Conservation (phyloP, 1,140 invertebrate genomes). For the Hyphantria cunea region DNA sequence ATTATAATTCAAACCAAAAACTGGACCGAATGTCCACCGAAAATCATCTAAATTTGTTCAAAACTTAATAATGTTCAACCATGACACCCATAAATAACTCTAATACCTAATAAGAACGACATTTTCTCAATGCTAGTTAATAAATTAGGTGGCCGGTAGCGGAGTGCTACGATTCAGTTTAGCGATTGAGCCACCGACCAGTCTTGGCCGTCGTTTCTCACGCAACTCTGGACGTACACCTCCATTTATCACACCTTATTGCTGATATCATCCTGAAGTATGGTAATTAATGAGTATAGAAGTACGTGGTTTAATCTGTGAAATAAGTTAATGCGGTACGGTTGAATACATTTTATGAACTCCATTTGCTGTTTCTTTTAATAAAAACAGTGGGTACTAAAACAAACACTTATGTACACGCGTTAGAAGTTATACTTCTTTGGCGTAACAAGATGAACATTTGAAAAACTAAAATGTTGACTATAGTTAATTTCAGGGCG, state of each 20-base stretch:
- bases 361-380: no score
- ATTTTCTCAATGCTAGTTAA: conserved; percentile 2
- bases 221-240: not conserved
- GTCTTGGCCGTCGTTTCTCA: conserved; percentile 11
- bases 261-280: not conserved
- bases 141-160: conserved; percentile 18
- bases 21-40: no score
- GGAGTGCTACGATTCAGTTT: not conserved
- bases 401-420: no score
- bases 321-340: no score
- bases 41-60: not conserved
- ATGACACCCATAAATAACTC: conserved; percentile 1
- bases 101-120: conserved; percentile 12
- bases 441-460: no score
- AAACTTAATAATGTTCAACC: not conserved
- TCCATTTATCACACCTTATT: not conserved
- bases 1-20: no score
- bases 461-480: no score
- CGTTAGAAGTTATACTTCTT: no score
- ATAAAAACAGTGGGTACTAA: no score
- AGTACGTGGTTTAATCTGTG: not conserved
- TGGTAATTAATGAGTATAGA: not conserved
- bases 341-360: no score
- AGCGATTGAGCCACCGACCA: conserved; percentile 3
- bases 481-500: no score